Evolutionary conservation across 2,797 vertebrate species (phyloP), one percentile per base, ranked within the genome.

Genomic region (Echiichthys vipera): DNA sequence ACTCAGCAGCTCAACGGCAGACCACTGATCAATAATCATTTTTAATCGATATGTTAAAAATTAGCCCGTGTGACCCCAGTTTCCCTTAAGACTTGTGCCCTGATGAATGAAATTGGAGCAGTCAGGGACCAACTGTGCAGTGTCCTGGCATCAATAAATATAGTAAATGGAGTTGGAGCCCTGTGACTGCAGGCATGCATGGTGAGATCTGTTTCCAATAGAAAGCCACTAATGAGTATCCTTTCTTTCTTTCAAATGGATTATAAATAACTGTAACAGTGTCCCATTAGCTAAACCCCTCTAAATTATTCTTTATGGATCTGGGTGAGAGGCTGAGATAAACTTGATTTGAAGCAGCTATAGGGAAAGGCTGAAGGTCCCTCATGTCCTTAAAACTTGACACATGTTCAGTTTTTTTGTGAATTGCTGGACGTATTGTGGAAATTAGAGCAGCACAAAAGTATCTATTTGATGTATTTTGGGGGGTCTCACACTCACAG

Each of bases 161-260:
- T 29, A 47, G 64, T 39, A 57, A 78, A 59, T 75, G 32, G 54
- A 65, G 65, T 30, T 45, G 9, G 6, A 47, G 22, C 42, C 79
- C 40, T 57, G 51, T 56, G 75, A 71, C 76, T 1, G 7, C 69
- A 54, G 62, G 34, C 9, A 14, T 29, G 37, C 53, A 67, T 4
- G 27, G 47, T 53, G 8, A 27, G 63, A 77, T 59, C 25, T 29
- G 24, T 49, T 70, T 56, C 42, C 42, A 65, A 55, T 47, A 57
- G 39, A 53, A 65, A 77, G 81, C 30, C 7, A 62, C 57, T 65
- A 83, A 87, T 74, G 45, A 78, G 36, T 73, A 78, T 82, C 80
- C 57, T 71, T 50, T 56, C 2, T n/a, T n/a, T 36, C 12, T 36
- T 1, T 18, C 34, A 65, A 71, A 65, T 77, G 29, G 69, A 83